Base-by-base conservation (phyloP, 2,888 invertebrate species). In the Sarcophaga caerulescens region DNA sequence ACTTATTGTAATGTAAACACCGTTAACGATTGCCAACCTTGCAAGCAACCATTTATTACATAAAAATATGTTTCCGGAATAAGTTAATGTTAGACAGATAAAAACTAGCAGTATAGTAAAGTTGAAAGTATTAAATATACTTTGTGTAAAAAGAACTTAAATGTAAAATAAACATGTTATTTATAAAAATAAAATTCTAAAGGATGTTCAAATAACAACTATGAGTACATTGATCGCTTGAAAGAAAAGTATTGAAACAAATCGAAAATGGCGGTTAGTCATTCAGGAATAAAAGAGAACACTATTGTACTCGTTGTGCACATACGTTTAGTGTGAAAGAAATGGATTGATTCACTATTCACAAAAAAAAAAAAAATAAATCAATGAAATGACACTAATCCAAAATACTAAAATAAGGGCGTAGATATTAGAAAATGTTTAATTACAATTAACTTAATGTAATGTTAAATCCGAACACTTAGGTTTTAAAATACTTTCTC, bases 181-280 rank as follows among this genome's bases (percentile, higher is more conserved):
- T 35, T 35, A 35, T 35, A 35, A 35, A 35, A 35, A 35, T 35
- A 35, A 35, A 35, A 35, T 35, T 35, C 35, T 35, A 10, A 35
- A 35, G 35, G 35, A 35, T 35, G 35, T 35, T 8, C 35, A 35
- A 35, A 10, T 8, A 35, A 35, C 35, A 35, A 35, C 52, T 52
- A 14, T 52, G 17, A 14, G 52, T 52, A 52, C 17, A 52, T 52
- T 52, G 52, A 52, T 14, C 63, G 52, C 70, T 52, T 23, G 35
- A 60, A 59, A 57, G 5, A 73, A 60, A 45, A 81, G 59, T 52
- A 59, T 35, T 35, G 35, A 73, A 83, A 77, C 68, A 59, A 70
- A 81, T 84, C 87, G 89, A 89, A 89, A 89, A 88, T 89, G 89
- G 85, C 89, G 90, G 89, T 90, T 88, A 90, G 90, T 89, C 89